Percentiles rank a stretch among this genome's conserved stretches.
These are phyloP conservation scores for Percopsis omiscomaycus DNA, from an alignment of 2,797 vertebrate species.

Conservation along the genomic window DNA sequence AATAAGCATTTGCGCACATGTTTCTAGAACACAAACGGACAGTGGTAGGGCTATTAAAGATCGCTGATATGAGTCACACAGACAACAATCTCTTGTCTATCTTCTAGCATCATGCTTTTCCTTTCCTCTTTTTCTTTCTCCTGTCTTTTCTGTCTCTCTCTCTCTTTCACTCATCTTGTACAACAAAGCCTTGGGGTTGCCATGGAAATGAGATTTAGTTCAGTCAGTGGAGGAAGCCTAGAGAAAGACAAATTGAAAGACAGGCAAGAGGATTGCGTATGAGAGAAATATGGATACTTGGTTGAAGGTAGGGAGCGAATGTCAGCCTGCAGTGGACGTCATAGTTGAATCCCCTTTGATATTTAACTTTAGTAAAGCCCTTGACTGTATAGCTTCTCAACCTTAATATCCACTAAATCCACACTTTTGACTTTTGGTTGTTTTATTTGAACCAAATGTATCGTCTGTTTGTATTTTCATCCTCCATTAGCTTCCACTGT, in stretches of 20 bases:
- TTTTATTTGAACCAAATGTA: no score
- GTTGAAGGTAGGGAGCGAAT: slow-evolving; percentile 5
- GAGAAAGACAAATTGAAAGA: slow-evolving; percentile 20
- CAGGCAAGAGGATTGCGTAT: neutral
- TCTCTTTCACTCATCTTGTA: slow-evolving; percentile 28
- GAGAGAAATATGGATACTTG: slow-evolving; percentile 9
- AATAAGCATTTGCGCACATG: neutral
- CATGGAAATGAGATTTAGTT: slow-evolving; percentile 76
- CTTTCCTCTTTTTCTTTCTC: slow-evolving; percentile 2
- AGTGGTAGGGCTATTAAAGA: slow-evolving; percentile 48
- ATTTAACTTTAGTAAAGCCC: no score
- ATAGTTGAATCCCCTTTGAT: neutral
- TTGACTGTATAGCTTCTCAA: no score
- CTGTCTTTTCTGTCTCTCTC: neutral
- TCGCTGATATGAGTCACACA: slow-evolving; percentile 56
- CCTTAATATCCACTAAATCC: no score
- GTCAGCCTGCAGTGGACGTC: slow-evolving; percentile 14
- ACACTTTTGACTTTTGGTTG: no score
- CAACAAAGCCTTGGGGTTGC: slow-evolving; percentile 58
- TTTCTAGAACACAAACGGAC: neutral
- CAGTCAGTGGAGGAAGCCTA: slow-evolving; percentile 41
- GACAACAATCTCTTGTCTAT: slow-evolving; percentile 18
- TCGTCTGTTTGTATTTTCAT: no score
- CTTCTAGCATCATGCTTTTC: slow-evolving; percentile 5
- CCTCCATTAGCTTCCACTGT: no score